Evolutionary conservation across 2,888 invertebrate genomes (phyloP).

Genomic region (Gastracanthus pulcherrimus): DNA sequence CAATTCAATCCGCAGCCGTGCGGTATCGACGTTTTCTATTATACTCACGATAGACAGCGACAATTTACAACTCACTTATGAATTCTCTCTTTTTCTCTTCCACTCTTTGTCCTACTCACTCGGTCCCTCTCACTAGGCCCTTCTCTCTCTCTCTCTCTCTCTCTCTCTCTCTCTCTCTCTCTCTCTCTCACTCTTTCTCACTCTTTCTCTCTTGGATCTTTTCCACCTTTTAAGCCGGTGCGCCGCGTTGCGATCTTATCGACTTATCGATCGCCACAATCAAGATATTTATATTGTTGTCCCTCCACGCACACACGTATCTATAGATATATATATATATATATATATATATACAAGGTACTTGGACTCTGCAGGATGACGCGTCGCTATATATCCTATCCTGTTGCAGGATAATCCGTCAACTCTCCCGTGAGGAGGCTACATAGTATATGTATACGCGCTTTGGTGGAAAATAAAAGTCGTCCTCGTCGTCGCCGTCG

Average conservation of each 20-base stretch:
- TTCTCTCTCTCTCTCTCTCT: background rate
- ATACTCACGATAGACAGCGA: conserved; percentile 16
- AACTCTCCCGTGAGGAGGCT: too few relatives aligned
- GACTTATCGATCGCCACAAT: conserved; percentile 25
- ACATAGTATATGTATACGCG: too few relatives aligned
- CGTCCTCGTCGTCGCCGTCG: too few relatives aligned
- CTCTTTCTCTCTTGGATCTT: background rate
- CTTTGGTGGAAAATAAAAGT: conserved; percentile 41
- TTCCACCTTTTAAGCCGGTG: conserved; percentile 34
- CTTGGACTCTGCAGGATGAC: conserved; percentile 8
- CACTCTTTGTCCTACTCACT: conserved; percentile 5
- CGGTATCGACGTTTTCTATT: conserved; percentile 41
- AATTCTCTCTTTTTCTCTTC: conserved; percentile 10
- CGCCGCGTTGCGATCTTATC: conserved; percentile 26
- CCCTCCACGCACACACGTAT: background rate
- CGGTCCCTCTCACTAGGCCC: conserved; percentile 16
- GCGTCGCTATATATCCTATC: background rate
- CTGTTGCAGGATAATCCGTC: conserved; percentile 31
- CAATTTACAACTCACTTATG: conserved; percentile 42
- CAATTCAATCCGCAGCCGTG: conserved; percentile 8
- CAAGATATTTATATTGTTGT: conserved; percentile 45
- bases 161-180: conserved; percentile 15
- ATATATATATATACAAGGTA: too few relatives aligned
- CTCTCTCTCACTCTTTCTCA: conserved; percentile 26
- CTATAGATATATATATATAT: too few relatives aligned